These are phyloP conservation scores for Burhinus oedicnemus DNA, from an alignment of 2,113 vertebrate genomes.

Conservation along the genomic window DNA sequence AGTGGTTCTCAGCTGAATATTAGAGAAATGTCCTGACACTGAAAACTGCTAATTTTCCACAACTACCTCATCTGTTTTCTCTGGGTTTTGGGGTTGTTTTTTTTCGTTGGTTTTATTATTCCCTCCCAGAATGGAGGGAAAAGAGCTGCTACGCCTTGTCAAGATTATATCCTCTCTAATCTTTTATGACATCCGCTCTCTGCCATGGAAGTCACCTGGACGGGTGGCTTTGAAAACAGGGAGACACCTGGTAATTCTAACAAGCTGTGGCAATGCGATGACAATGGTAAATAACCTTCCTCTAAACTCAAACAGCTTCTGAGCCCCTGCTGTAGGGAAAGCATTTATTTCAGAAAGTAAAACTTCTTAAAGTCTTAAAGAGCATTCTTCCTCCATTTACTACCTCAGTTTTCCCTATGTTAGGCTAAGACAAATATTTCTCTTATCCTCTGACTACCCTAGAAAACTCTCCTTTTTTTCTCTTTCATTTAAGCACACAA, in stretches of 20 bases:
- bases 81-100: background rate
- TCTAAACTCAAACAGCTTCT: background rate
- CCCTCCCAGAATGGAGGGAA: background rate
- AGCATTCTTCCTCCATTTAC: background rate
- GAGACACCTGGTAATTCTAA: background rate
- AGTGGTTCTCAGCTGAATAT: background rate
- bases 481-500: background rate
- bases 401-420: background rate
- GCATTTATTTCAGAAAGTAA: background rate
- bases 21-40: background rate
- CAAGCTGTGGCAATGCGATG: background rate
- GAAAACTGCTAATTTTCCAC: background rate
- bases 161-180: background rate
- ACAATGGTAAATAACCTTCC: background rate
- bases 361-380: background rate
- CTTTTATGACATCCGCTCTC: background rate
- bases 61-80: background rate
- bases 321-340: background rate
- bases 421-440: background rate
- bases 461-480: background rate
- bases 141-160: background rate
- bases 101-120: background rate
- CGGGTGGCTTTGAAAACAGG: background rate
- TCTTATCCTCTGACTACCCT: conserved; percentile 20
- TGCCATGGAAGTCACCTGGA: background rate